Conservation (phyloP, 2,113 vertebrate genomes). For the Pseudois nayaur region DNA sequence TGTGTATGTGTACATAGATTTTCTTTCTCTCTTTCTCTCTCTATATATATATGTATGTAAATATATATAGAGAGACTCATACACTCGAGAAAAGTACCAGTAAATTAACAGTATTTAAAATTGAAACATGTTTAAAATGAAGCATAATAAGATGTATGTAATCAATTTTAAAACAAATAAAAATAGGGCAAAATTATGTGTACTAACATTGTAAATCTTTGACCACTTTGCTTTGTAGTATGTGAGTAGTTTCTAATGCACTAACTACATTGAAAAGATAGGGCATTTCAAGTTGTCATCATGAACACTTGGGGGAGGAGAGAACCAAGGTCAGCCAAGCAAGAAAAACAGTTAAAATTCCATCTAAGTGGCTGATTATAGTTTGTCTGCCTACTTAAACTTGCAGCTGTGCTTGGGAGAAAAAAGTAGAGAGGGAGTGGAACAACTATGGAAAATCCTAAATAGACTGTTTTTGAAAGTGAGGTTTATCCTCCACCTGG, state of each 20-base stretch:
- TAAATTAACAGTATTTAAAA: neutral
- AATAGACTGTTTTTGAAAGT: constrained; percentile 31
- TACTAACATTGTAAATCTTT: neutral
- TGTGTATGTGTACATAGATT: neutral
- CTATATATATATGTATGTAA: neutral
- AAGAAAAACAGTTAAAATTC: constrained; percentile 61
- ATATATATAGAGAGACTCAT: neutral
- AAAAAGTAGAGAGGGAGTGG: constrained; percentile 3
- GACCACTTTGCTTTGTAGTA: neutral
- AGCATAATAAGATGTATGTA: neutral
- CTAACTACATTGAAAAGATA: neutral
- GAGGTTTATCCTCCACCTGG: neutral
- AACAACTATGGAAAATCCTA: constrained; percentile 40
- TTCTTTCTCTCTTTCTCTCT: neutral
- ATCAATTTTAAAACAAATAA: constrained; percentile 3
- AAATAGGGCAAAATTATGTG: neutral
- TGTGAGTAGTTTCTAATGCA: neutral
- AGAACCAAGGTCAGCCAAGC: constrained; percentile 41
- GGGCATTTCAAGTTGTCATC: neutral
- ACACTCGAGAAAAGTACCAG: neutral
- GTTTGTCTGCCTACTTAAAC: constrained; percentile 61
- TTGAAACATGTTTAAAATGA: neutral
- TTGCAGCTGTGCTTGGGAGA: constrained; percentile 56
- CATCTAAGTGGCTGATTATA: constrained; percentile 69
- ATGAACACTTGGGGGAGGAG: neutral